Base-by-base conservation (phyloP, 2,888 invertebrate species). In the Polydesmus complanatus region DNA sequence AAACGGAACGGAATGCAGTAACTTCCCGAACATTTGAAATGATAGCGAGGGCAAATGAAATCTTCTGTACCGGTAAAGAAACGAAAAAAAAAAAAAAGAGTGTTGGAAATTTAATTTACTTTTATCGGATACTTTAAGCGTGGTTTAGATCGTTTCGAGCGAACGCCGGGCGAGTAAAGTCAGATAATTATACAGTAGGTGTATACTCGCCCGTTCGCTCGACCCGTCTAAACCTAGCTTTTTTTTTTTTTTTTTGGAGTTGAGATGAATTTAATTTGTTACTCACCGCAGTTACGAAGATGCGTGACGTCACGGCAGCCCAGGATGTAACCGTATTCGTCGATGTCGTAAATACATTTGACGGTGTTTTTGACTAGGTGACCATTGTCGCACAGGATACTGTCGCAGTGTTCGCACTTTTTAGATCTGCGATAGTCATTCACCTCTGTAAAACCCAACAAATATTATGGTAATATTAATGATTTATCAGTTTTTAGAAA, bases 221-320 rank as follows among this genome's bases (percentile, higher is more conserved):
- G 26, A 14, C 18, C 8, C 18, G 14, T 14, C 18, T 50, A 23
- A 61, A 18, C 27, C 19, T 25, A 56, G 37, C 37, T 37, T 54
- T 59, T 14, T 11, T n/a, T n/a, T n/a, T n/a, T n/a, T n/a, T n/a
- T n/a, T n/a, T n/a, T n/a, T n/a, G n/a, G n/a, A n/a, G n/a, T n/a
- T n/a, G n/a, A n/a, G n/a, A n/a, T 8, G 14, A 37, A 37, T 37
- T 37, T 5, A 21, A 21, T 25, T 19, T 61, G 8, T n/a, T 50
- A 27, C 19, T 64, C 62, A 67, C 67, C 67, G 57, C 69, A 69
- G 26, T 66, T 57, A 54, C 67, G 57, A 11, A 69, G 56, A 61
- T 69, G 69, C 1, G 68, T 66, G 1, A 68, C 68, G 61, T 69
- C 69, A 52, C 68, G 62, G 54, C 69, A 69, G 2, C 69, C 69